Evolutionary conservation across 2,113 vertebrate genomes (phyloP).

Genomic region (Ctenomys sociabilis): DNA sequence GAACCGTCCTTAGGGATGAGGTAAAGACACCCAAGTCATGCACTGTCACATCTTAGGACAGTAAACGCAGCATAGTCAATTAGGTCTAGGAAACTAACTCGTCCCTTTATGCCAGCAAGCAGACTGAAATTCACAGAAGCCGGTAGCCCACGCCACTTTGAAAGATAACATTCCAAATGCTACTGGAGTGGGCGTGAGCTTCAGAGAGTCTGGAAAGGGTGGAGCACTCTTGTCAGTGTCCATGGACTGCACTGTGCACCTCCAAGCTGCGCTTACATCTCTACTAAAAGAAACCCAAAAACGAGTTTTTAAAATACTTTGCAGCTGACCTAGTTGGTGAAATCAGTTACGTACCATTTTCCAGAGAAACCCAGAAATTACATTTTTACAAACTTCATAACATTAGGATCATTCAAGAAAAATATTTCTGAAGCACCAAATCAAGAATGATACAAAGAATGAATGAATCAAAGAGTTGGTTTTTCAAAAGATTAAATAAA

Average conservation of each 20-base stretch:
- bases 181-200: not conserved
- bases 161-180: not conserved
- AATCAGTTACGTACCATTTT: not conserved
- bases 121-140: not conserved
- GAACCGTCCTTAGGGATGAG: not conserved
- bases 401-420: not conserved
- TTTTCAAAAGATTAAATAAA: not conserved
- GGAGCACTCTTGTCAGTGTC: not conserved
- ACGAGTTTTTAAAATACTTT: not conserved
- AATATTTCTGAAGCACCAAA: constrained; percentile 2
- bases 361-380: not conserved
- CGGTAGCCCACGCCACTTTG: not conserved
- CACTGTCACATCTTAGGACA: too few species aligned
- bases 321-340: not conserved
- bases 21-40: not conserved
- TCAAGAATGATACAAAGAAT: not conserved
- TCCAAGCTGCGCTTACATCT: not conserved
- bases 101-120: too few species aligned
- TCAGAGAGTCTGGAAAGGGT: not conserved
- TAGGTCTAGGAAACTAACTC: too few species aligned
- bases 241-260: not conserved
- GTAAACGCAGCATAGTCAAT: too few species aligned
- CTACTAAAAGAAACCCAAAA: not conserved
- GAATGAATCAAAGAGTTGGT: not conserved
- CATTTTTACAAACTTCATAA: not conserved